phyloP scores from a whole-genome alignment of 2,113 vertebrate genomes.

The Cyphomyrus plagiostoma region DNA sequence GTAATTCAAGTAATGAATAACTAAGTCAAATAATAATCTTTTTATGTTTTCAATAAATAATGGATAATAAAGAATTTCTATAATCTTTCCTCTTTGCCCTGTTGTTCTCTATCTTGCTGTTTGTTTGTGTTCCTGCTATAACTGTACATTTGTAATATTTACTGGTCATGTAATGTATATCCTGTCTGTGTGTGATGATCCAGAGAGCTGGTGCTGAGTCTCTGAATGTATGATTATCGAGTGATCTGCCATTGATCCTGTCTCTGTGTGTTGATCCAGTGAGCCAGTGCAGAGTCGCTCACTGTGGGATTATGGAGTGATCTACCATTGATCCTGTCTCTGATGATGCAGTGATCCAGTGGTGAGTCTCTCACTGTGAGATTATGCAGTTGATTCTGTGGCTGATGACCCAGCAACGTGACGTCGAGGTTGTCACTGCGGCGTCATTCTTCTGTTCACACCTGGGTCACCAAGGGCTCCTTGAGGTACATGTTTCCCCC shows the following conservation, averaged over 20 bases:
- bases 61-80: background rate
- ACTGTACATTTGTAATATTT: background rate
- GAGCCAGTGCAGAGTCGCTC: background rate
- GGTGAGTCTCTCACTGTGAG: background rate
- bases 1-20: background rate
- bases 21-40: background rate
- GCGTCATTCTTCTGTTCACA: constrained; percentile 49
- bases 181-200: background rate
- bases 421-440: background rate
- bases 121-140: background rate
- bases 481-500: constrained; percentile 38
- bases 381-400: background rate
- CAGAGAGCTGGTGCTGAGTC: background rate
- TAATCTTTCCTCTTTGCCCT: constrained; percentile 3
- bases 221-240: background rate
- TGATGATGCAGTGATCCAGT: background rate
- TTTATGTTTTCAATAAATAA: background rate
- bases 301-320: background rate
- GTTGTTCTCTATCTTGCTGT: background rate
- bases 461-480: constrained; percentile 74
- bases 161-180: background rate
- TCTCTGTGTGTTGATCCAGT: background rate
- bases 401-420: background rate
- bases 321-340: background rate
- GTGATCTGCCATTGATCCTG: background rate